Evolutionary conservation across 2,888 invertebrate species (phyloP), one percentile per base, ranked within the genome.

Genomic region (Lottia scabra): DNA sequence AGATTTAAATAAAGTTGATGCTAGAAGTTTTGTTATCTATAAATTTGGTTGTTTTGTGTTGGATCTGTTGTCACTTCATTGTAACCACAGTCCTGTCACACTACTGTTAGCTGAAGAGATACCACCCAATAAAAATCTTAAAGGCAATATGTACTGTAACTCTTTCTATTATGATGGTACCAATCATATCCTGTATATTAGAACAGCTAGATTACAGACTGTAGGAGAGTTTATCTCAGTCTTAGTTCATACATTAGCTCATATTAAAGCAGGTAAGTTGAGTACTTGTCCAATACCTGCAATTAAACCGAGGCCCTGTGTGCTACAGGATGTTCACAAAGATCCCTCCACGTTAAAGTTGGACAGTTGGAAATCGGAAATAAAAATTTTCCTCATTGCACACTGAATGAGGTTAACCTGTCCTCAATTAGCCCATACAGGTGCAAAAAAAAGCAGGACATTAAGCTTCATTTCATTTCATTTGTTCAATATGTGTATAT

Each of bases 131-230:
- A 77, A 78, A 19, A 79, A 84, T 12, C 80, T 87, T 23, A 72
- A 82, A 1, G 77, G 80, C 38, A 88, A 88, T 75, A 81, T 84
- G 65, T 88, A 86, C 80, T 80, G 86, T 66, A 87, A 88, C 80
- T 87, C 87, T 45, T 88, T 88, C 86, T 78, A 82, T 70, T 88
- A 83, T 70, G 88, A 88, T 75, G 88, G 86, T 65, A 85, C 81
- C 78, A 88, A 88, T 78, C 81, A 80, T 64, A 86, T 87, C 48
- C 76, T 88, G 78, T 88, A 87, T 72, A 74, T 88, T 66, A 72
- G 87, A 13, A 73, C 79, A 23, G 86, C 84, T 2, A 73, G 88
- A 38, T 81, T 87, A 48, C 87, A 87, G 45, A 82, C 81, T 44
- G 88, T 88, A 4, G 88, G 88, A 74, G 85, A 88, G 74, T 88